These are phyloP conservation scores for Aporophyla nigra DNA, from an alignment of 2,888 invertebrate species.

Conservation along the genomic window DNA sequence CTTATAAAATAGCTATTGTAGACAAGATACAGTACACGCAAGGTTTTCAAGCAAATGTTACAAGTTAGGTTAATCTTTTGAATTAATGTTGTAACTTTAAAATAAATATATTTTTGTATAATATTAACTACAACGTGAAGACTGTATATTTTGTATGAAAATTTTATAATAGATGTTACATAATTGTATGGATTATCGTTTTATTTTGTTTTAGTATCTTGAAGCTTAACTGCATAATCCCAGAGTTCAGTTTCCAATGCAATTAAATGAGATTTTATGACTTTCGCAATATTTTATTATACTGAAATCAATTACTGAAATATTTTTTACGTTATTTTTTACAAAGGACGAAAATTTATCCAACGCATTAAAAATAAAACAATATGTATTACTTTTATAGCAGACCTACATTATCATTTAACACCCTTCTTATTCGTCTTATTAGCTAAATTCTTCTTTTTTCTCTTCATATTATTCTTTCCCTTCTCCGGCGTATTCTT, in stretches of 20 bases:
- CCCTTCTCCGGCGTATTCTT: constrained; percentile 51
- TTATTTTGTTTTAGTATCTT: constrained; percentile 29
- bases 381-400: neutral
- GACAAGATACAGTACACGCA: neutral
- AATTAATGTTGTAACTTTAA: constrained; percentile 17
- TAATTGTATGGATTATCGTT: constrained; percentile 49
- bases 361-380: constrained; percentile 16
- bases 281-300: neutral
- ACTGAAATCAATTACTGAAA: neutral
- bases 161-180: constrained; percentile 71
- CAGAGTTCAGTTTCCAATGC: neutral
- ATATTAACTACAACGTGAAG: constrained; percentile 76
- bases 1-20: neutral
- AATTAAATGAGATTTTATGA: neutral
- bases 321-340: neutral
- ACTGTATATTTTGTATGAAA: constrained; percentile 89
- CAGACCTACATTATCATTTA: constrained; percentile 50
- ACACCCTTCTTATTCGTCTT: constrained; percentile 68
- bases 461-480: constrained; percentile 61
- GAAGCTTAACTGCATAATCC: rapidly evolving
- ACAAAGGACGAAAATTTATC: neutral
- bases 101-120: constrained; percentile 78
- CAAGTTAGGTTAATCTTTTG: neutral
- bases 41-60: constrained; percentile 1
- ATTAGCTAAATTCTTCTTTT: constrained; percentile 65